phyloP scores from a whole-genome alignment of 2,797 vertebrate genomes.

The Liasis olivaceus region DNA sequence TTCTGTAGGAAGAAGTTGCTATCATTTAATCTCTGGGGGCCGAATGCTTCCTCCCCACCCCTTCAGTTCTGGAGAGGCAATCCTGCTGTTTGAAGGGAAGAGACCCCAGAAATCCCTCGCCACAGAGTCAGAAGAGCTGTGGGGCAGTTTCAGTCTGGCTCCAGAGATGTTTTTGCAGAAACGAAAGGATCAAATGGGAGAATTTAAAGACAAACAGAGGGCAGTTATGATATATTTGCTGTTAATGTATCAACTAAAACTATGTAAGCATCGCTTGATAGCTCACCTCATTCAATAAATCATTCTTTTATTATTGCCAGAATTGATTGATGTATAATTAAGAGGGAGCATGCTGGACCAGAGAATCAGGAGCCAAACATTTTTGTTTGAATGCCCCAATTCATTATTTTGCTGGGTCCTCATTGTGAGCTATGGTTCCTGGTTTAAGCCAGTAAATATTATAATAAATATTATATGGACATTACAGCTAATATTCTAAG shows the following conservation, averaged over 20 bases:
- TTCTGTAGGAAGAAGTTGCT: neutral
- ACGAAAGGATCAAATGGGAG: neutral
- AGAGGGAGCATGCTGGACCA: neutral
- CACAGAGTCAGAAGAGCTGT: neutral
- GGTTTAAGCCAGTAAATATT: neutral
- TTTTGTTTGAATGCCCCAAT: neutral
- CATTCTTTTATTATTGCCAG: neutral
- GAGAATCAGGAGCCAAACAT: neutral
- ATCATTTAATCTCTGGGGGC: neutral
- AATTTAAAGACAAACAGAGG: neutral
- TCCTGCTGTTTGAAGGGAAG: neutral
- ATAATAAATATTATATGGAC: neutral
- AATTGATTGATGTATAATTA: neutral
- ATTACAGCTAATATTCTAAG: neutral
- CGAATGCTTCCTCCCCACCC: neutral
- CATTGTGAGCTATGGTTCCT: neutral
- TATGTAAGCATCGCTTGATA: neutral
- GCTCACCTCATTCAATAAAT: neutral
- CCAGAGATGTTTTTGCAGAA: neutral
- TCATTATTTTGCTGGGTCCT: neutral
- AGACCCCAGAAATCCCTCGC: neutral
- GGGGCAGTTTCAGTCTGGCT: neutral
- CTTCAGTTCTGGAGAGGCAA: neutral
- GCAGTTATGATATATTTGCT: neutral
- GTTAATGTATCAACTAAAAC: neutral